Evolutionary conservation across 1,140 invertebrate genomes (phyloP), one percentile per base, ranked within the genome.

Genomic region (Heterodera carotae): DNA sequence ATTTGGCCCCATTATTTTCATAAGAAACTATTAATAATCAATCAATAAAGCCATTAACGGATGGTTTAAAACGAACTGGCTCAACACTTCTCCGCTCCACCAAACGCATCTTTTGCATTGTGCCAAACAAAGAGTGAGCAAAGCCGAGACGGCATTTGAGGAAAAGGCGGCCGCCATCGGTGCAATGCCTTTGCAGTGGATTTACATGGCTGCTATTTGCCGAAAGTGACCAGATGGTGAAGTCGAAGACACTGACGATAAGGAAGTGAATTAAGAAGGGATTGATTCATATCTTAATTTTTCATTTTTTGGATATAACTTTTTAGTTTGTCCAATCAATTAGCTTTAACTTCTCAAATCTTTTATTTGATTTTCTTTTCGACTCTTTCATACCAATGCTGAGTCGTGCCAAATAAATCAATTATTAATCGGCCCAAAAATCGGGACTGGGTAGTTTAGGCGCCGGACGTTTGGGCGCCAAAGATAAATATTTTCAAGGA

Each of bases 41-140:
- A n/a, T n/a, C n/a, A n/a, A n/a, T 8, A 62, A 62, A n/a, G 60
- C 60, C 60, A 62, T 10, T 10, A 62, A 18, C 60, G 7, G 18
- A 62, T 62, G 39, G 12, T 18, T 6, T 12, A 66, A 22, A 31
- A 34, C 62, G 5, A 29, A 66, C 62, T 22, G 62, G 62, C 33
- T 66, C 62, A 15, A 34, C 62, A 34, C 62, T 18, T 66, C 62
- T 29, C 62, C 62, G n/a, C 62, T 66, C 62, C 62, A 66, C n/a
- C 62, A 66, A 34, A 12, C 62, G 62, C 62, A 66, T 66, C 33
- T 66, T 66, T 29, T 66, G 62, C 62, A 33, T 66, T 66, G 62
- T 31, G 62, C 29, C 22, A 34, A 25, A 66, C 27, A 27, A 25
- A 22, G 62, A 31, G 6, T 34, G 62, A 10, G n/a, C 62, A 18